phyloP scores from a whole-genome alignment of 2,888 invertebrate species.

The Mesoligia furuncula region DNA sequence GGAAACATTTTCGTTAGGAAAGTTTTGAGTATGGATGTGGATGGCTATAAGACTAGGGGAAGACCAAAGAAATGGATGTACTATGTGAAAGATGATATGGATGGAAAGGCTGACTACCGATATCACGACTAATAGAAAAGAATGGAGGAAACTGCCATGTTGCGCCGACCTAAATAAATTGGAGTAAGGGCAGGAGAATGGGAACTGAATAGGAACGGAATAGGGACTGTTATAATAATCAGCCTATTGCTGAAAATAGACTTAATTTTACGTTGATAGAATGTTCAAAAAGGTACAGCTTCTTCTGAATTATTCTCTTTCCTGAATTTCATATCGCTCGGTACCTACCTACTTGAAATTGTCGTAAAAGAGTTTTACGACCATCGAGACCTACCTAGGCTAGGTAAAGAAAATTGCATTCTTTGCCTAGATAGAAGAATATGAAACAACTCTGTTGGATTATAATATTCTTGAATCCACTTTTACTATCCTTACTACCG shows the following conservation, averaged over 20 bases:
- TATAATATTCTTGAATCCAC: constrained; percentile 13
- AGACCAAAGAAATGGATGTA: too few species aligned
- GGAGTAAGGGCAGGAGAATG: neutral
- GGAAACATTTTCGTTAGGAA: neutral
- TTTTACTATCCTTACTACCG: neutral
- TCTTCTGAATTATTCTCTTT: neutral
- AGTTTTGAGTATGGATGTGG: neutral
- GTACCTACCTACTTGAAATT: neutral
- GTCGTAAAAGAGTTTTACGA: neutral
- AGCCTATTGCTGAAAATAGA: neutral
- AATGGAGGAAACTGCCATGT: neutral
- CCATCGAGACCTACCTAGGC: neutral
- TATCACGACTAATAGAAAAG: neutral
- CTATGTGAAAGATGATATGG: too few species aligned
- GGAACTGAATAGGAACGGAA: too few species aligned
- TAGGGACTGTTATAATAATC: neutral
- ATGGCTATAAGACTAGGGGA: neutral
- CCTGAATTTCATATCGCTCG: neutral
- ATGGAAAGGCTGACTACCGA: too few species aligned
- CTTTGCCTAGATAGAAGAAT: neutral
- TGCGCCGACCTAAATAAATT: neutral
- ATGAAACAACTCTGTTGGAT: neutral
- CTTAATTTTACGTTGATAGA: neutral
- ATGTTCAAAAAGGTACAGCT: neutral
- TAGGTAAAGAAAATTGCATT: neutral